Conservation (phyloP, 2,113 vertebrate genomes). For the Oreochromis aureus region DNA sequence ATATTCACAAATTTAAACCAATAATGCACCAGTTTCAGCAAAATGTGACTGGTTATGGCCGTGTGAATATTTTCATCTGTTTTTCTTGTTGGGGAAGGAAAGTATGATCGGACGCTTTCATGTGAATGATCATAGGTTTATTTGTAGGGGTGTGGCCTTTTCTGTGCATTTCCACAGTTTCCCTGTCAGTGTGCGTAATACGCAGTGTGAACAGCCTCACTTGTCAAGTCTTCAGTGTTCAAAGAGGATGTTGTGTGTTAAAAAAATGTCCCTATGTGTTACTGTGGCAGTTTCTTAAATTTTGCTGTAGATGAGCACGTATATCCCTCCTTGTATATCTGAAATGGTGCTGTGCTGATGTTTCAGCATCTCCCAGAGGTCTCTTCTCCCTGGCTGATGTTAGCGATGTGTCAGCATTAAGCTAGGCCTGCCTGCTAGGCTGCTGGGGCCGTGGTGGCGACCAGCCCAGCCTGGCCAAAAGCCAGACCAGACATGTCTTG, state of each 20-base stretch:
- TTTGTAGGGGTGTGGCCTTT: conserved; percentile 19
- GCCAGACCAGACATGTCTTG: conserved; percentile 63
- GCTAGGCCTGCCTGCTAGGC: conserved; percentile 50
- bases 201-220: not conserved
- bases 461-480: conserved; percentile 54
- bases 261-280: not conserved
- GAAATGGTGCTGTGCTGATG: conserved; percentile 60
- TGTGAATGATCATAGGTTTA: not conserved
- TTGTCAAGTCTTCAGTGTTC: not conserved
- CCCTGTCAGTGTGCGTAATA: not conserved
- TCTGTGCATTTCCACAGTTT: not conserved
- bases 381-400: conserved; percentile 57
- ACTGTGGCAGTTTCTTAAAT: not conserved
- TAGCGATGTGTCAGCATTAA: conserved; percentile 71
- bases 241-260: not conserved
- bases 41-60: not conserved
- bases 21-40: not conserved
- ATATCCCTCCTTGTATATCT: conserved; percentile 26
- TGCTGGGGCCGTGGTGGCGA: conserved; percentile 52
- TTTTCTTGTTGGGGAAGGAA: not conserved
- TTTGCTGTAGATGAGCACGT: conserved; percentile 22
- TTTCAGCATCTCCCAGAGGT: conserved; percentile 58
- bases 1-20: not conserved
- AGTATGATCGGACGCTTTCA: not conserved
- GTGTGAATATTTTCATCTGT: not conserved